A percentile compares a stretch with the other conserved stretches of the same genome.
Evolutionary conservation across 2,113 vertebrate genomes (phyloP).

Genomic region (Sinocyclocheilus grahami): DNA sequence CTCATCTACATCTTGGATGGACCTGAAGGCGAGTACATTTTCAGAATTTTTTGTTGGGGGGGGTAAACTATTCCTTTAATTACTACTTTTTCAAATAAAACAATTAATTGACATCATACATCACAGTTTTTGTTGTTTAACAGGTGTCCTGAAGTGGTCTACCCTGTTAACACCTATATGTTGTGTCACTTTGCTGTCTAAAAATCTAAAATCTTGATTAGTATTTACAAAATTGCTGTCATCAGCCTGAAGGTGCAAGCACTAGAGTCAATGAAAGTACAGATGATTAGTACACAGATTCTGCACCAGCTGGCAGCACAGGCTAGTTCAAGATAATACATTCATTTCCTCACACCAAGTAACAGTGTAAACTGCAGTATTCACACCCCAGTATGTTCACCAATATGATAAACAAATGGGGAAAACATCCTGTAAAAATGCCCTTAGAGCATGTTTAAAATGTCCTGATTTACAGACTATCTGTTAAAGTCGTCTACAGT

Average conservation of each 20-base stretch:
- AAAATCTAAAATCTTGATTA: background rate
- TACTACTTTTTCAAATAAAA: too few species aligned
- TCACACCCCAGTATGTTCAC: background rate
- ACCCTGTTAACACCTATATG: background rate
- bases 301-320: slow-evolving; percentile 38
- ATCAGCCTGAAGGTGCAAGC: too few species aligned
- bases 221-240: background rate
- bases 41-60: too few species aligned
- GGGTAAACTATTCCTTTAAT: too few species aligned
- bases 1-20: too few species aligned
- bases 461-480: background rate
- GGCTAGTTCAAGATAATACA: background rate
- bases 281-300: background rate
- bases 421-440: too few species aligned
- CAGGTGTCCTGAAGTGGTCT: background rate
- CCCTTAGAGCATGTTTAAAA: background rate
- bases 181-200: too few species aligned
- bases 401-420: background rate
- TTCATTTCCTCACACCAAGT: background rate
- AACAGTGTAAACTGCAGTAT: background rate
- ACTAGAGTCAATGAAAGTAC: background rate
- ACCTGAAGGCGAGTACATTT: too few species aligned
- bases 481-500: slow-evolving; percentile 13
- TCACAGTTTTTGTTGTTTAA: background rate
- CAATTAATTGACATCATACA: background rate